A percentile compares a stretch with the other conserved stretches of the same genome.
These are phyloP conservation scores for Agriopis leucophaearia DNA, from an alignment of 2,888 invertebrate genomes.

Conservation along the genomic window DNA sequence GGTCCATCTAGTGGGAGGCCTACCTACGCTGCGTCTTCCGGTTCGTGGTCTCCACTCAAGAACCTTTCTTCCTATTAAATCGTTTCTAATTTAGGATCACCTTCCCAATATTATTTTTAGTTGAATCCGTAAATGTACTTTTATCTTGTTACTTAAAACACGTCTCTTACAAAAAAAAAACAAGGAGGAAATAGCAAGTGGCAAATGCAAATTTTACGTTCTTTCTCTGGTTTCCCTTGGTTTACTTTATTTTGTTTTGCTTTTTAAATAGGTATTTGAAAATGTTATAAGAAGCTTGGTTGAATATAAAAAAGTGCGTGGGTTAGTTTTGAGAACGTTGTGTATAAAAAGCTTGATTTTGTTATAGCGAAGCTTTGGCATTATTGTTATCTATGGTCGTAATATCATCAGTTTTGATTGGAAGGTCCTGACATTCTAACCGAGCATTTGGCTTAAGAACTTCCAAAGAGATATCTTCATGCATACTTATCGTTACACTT, in stretches of 20 bases:
- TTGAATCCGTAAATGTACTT: constrained; percentile 50
- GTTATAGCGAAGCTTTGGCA: not conserved
- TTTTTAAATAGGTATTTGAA: constrained; percentile 18
- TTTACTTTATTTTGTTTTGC: constrained; percentile 40
- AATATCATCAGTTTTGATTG: not conserved
- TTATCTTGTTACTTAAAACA: constrained; percentile 65
- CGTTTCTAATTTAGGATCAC: not conserved
- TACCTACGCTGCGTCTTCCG: too few species aligned
- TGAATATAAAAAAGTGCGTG: not conserved
- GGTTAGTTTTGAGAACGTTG: constrained; percentile 1
- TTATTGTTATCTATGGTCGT: not conserved
- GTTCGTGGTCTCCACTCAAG: too few species aligned
- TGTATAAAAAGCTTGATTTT: not conserved
- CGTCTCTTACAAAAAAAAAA: constrained; percentile 70
- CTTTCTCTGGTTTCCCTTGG: constrained; percentile 42
- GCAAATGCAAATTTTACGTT: constrained; percentile 70
- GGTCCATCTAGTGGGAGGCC: too few species aligned
- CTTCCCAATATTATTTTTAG: constrained; percentile 30
- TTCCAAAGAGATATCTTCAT: not conserved
- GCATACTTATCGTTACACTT: not conserved
- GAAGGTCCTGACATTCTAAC: not conserved
- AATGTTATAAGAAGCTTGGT: constrained; percentile 1
- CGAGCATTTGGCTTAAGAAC: not conserved
- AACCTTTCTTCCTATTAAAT: too few species aligned
- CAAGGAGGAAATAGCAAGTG: constrained; percentile 62